These are phyloP conservation scores for Scortum barcoo DNA, from an alignment of 2,113 vertebrate genomes.

Conservation along the genomic window DNA sequence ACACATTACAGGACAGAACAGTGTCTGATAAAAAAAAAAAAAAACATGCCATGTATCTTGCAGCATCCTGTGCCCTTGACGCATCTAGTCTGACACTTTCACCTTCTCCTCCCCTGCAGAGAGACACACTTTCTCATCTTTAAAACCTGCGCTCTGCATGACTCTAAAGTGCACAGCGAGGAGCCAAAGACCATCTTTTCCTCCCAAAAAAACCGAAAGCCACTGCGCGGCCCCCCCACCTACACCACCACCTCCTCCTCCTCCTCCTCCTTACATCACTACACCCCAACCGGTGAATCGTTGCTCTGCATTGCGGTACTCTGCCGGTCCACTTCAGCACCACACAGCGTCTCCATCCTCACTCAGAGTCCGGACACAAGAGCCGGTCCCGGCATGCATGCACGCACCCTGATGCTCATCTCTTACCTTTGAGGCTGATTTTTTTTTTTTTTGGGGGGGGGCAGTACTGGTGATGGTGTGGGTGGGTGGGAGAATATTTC, in stretches of 20 bases:
- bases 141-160: not conserved
- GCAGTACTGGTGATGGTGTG: too few relatives aligned
- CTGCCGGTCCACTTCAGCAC: slow-evolving; percentile 56
- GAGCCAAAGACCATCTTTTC: not conserved
- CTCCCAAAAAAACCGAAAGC: not conserved
- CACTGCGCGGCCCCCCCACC: too few relatives aligned
- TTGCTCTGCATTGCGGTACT: slow-evolving; percentile 87
- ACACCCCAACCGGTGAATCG: slow-evolving; percentile 49
- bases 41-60: slow-evolving; percentile 13
- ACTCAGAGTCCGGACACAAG: not conserved
- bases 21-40: slow-evolving; percentile 3
- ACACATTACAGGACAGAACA: not conserved
- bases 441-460: too few relatives aligned
- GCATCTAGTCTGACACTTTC: slow-evolving; percentile 40
- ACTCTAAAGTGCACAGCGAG: not conserved
- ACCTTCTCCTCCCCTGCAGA: slow-evolving; percentile 48
- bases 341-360: not conserved
- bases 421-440: slow-evolving; percentile 78
- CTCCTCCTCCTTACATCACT: slow-evolving; percentile 49
- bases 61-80: slow-evolving; percentile 60
- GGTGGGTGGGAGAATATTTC: slow-evolving; percentile 20
- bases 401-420: not conserved
- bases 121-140: not conserved
- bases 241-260: too few relatives aligned
- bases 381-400: not conserved